Evolutionary conservation across 2,113 vertebrate genomes (phyloP).

Genomic region (Erpornis zantholeuca): DNA sequence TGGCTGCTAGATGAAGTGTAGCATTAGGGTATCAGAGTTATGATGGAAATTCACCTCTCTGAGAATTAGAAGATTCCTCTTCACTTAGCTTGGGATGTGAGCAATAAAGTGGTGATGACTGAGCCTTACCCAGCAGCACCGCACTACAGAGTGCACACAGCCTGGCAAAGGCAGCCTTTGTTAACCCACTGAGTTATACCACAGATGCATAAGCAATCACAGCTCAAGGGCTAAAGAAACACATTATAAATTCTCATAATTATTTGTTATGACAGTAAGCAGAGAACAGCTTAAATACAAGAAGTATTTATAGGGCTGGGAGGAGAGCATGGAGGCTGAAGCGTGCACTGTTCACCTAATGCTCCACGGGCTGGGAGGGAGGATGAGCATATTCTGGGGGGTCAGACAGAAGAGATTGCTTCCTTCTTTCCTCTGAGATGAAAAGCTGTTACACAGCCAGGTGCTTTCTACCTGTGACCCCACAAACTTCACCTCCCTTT

Average conservation of each 20-base stretch:
- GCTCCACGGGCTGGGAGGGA: not conserved
- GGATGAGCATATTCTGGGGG: not conserved
- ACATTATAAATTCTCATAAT: not conserved
- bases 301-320: not conserved
- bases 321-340: not conserved
- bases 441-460: not conserved
- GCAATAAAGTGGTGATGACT: not conserved
- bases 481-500: too few relatives aligned
- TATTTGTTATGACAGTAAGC: not conserved
- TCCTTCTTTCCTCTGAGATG: not conserved
- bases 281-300: not conserved
- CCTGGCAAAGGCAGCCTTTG: not conserved
- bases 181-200: not conserved
- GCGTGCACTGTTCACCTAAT: not conserved
- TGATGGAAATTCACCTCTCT: not conserved
- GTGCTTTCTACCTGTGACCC: not conserved
- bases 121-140: not conserved
- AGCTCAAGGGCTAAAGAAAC: not conserved
- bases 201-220: not conserved
- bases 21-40: not conserved
- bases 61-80: not conserved
- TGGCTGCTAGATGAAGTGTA: not conserved
- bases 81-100: not conserved
- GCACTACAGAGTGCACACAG: rapidly evolving
- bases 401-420: not conserved